Percentiles rank a stretch among this genome's conserved stretches.
phyloP scores from a whole-genome alignment of 2,888 invertebrate species.

The Protonemura montana region DNA sequence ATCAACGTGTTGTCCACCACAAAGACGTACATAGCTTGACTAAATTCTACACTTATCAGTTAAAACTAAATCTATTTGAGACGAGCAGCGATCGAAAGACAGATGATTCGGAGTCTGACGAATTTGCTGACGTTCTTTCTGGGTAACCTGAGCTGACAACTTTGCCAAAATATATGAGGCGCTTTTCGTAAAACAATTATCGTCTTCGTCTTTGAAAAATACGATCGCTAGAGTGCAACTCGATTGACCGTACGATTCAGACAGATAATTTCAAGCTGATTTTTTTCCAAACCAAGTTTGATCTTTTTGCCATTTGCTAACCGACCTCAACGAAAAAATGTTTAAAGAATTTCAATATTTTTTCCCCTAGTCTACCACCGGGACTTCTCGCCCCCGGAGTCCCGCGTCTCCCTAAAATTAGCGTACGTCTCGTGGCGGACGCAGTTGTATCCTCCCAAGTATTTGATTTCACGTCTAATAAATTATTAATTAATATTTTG shows the following conservation, averaged over 20 bases:
- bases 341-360: conserved; percentile 1
- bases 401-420: conserved; percentile 13
- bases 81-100: neutral
- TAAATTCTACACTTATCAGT: neutral
- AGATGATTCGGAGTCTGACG: neutral
- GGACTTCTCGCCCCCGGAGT: neutral
- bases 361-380: neutral
- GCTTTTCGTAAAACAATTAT: neutral
- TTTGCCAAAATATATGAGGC: conserved; percentile 31
- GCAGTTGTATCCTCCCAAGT: neutral
- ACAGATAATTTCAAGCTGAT: neutral
- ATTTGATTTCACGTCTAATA: conserved; percentile 33
- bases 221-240: neutral
- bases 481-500: conserved; percentile 42
- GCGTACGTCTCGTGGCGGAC: conserved; percentile 4
- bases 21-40: neutral
- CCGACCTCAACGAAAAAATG: conserved; percentile 15
- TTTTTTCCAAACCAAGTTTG: neutral
- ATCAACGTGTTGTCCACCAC: neutral
- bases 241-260: neutral
- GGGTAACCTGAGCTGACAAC: conserved; percentile 41
- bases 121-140: conserved; percentile 16
- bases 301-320: neutral
- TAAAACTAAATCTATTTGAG: neutral
- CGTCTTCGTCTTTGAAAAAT: neutral